Conservation (phyloP, 2,797 vertebrate species). For the Crocidura indochinensis region DNA sequence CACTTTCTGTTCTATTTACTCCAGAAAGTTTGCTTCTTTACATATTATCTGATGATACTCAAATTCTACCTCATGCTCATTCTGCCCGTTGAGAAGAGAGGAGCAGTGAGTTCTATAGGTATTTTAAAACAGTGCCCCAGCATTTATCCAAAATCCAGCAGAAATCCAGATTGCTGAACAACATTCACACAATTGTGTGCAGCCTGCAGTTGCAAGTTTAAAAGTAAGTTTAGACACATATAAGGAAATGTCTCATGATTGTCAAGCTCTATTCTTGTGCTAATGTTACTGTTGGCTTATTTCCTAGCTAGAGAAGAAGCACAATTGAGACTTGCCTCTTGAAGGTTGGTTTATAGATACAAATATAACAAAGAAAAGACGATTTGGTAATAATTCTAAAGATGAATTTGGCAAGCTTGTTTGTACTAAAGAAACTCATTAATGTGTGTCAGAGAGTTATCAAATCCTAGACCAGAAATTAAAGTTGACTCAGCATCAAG, state of each 20-base stretch:
- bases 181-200: constrained; percentile 95
- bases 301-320: constrained; percentile 16
- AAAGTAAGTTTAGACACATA: constrained; percentile 93
- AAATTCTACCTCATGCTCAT: constrained; percentile 93
- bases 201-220: constrained; percentile 97
- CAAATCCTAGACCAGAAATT: constrained; percentile 95
- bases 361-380: neutral
- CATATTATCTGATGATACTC: constrained; percentile 93
- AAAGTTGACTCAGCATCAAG: constrained; percentile 96
- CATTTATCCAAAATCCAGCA: constrained; percentile 87
- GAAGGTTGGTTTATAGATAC: neutral
- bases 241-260: neutral
- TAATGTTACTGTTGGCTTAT: constrained; percentile 54
- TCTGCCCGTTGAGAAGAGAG: constrained; percentile 94
- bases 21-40: constrained; percentile 91
- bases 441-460: constrained; percentile 93
- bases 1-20: constrained; percentile 84
- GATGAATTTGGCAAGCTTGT: constrained; percentile 98
- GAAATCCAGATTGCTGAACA: constrained; percentile 94
- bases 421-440: constrained; percentile 93
- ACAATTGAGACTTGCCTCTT: constrained; percentile 17
- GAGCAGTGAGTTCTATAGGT: constrained; percentile 98
- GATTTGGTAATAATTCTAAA: constrained; percentile 95
- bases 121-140: constrained; percentile 94
- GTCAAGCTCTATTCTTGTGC: neutral